phyloP scores from a whole-genome alignment of 2,888 invertebrate species.

The Yponomeuta evonymella region DNA sequence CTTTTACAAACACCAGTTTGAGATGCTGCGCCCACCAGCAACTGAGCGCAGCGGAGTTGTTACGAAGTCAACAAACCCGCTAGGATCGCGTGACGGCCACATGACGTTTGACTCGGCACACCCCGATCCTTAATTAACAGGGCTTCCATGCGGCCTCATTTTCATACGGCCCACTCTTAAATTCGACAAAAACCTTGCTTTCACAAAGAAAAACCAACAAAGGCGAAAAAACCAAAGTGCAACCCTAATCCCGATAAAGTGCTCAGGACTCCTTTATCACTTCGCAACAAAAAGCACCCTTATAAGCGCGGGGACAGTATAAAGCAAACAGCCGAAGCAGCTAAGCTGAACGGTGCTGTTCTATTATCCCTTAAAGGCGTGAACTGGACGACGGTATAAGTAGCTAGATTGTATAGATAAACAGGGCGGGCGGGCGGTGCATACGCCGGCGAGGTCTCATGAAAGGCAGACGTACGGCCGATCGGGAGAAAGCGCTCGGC shows the following conservation, averaged over 20 bases:
- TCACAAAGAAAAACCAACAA: background rate
- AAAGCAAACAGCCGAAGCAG: conserved; percentile 5
- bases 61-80: too few species aligned
- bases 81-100: too few species aligned
- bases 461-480: background rate
- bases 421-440: conserved; percentile 7
- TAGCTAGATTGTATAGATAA: conserved; percentile 8
- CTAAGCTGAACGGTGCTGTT: conserved; percentile 10
- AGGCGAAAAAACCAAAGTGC: background rate
- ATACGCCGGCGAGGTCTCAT: background rate
- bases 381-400: background rate
- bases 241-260: conserved; percentile 1
- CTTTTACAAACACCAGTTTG: too few species aligned
- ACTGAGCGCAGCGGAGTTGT: too few species aligned
- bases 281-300: conserved; percentile 1
- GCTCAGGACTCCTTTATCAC: background rate
- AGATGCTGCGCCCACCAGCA: too few species aligned
- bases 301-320: conserved; percentile 1
- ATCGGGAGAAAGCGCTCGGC: background rate
- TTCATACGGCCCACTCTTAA: too few species aligned
- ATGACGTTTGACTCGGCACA: too few species aligned
- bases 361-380: conserved; percentile 11
- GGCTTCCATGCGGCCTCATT: too few species aligned
- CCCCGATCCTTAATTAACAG: too few species aligned
- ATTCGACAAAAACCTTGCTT: too few species aligned